Evolutionary conservation across 2,797 vertebrate species (phyloP).

Genomic region (Etheostoma perlongum): DNA sequence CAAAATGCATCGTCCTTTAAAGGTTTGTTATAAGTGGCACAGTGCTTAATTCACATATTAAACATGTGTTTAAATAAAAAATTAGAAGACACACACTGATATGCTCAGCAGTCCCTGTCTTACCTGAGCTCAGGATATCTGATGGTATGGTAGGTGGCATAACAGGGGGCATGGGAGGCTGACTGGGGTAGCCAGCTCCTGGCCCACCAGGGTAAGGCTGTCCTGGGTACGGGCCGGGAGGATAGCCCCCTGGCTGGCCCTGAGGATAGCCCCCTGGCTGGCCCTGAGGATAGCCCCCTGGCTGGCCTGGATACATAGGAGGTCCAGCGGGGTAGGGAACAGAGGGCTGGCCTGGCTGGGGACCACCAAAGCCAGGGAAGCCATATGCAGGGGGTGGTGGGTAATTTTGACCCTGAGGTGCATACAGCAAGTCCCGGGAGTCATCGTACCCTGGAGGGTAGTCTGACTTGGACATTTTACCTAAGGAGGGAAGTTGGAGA

Average conservation of each 20-base stretch:
- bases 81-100: not conserved
- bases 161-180: conserved; percentile 77
- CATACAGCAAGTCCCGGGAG: conserved; percentile 79
- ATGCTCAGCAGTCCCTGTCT: conserved; percentile 38
- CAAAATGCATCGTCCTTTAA: too few species aligned
- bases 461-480: conserved; percentile 88
- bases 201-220: conserved; percentile 76
- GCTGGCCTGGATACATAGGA: conserved; percentile 57
- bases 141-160: conserved; percentile 77
- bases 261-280: conserved; percentile 56
- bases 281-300: conserved; percentile 18
- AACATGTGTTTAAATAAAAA: too few species aligned
- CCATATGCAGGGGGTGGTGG: conserved; percentile 79
- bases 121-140: conserved; percentile 78
- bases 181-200: conserved; percentile 71
- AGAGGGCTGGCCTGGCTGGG: conserved; percentile 65
- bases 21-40: too few species aligned
- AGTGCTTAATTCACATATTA: too few species aligned
- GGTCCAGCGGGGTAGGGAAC: conserved; percentile 71
- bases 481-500: conserved; percentile 30
- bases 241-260: conserved; percentile 61
- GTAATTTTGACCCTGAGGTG: conserved; percentile 76
- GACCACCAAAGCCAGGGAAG: conserved; percentile 70
- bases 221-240: conserved; percentile 69
- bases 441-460: conserved; percentile 91